phyloP scores from a whole-genome alignment of 2,113 vertebrate genomes.

The Myrmecophaga tridactyla region DNA sequence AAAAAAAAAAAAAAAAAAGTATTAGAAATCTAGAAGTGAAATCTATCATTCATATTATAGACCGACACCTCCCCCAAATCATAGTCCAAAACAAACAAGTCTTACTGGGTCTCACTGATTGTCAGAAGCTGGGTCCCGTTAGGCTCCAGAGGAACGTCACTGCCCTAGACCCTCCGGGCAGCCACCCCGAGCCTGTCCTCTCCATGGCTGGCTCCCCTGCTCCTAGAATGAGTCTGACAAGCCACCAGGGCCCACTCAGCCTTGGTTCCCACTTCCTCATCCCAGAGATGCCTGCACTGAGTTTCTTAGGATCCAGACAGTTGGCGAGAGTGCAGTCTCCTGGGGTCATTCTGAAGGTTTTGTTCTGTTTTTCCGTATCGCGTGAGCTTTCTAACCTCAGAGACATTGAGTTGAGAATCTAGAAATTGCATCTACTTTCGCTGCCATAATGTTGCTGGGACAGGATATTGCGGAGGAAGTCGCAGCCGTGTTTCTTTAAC shows the following conservation, averaged over 20 bases:
- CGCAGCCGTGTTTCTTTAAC: not conserved
- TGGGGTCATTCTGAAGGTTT: not conserved
- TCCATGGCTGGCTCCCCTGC: not conserved
- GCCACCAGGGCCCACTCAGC: not conserved
- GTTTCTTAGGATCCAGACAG: not conserved
- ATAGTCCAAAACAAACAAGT: not conserved
- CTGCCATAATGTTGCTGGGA: not conserved
- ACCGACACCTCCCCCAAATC: conserved; percentile 33
- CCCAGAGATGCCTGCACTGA: not conserved
- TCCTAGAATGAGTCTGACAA: conserved; percentile 52
- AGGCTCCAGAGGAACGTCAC: not conserved
- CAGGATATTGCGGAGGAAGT: not conserved
- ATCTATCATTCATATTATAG: conserved; percentile 51
- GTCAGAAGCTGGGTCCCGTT: not conserved
- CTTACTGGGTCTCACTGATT: not conserved
- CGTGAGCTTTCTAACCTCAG: not conserved
- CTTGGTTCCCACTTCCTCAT: not conserved
- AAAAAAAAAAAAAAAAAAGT: too few relatives aligned
- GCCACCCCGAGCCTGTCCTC: not conserved
- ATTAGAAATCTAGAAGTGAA: conserved; percentile 49
- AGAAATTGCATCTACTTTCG: not conserved
- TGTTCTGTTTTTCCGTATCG: not conserved
- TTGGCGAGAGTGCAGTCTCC: not conserved
- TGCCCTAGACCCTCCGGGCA: not conserved
- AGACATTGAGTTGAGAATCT: conserved; percentile 12